Evolutionary conservation across 2,797 vertebrate species (phyloP).

Genomic region (Coracias cyanogaster): DNA sequence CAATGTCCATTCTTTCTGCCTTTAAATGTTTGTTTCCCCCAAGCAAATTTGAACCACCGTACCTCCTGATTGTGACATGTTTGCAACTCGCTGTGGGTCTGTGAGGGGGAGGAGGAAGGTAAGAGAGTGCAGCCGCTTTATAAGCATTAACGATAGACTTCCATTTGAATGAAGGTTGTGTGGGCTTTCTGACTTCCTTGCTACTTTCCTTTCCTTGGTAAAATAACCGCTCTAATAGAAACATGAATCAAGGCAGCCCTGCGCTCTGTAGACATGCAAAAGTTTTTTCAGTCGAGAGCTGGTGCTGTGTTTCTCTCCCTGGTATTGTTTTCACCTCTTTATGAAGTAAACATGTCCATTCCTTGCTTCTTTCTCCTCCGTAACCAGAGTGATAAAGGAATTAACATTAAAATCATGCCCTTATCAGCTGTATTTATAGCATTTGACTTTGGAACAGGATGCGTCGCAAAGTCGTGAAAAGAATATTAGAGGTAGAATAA

Average conservation of each 20-base stretch:
- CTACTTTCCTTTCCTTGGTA: not conserved
- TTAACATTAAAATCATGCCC: not conserved
- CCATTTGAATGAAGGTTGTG: not conserved
- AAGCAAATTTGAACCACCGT: not conserved
- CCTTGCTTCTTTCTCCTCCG: not conserved
- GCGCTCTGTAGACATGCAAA: not conserved
- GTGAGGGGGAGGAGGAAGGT: not conserved
- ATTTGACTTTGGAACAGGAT: conserved; percentile 37
- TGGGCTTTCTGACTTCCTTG: not conserved
- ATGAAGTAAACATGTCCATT: not conserved
- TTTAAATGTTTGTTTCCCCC: not conserved
- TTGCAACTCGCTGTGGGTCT: not conserved
- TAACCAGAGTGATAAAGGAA: conserved; percentile 1
- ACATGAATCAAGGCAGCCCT: not conserved
- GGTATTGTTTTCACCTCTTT: not conserved
- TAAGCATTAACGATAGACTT: not conserved
- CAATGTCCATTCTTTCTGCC: not conserved
- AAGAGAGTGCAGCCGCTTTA: not conserved
- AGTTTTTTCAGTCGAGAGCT: not conserved
- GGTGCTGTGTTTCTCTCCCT: not conserved
- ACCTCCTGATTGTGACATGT: not conserved
- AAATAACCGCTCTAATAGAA: not conserved
- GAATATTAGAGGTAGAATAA: conserved; percentile 32
- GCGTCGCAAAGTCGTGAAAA: not conserved
- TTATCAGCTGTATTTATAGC: conserved; percentile 43